phyloP scores from a whole-genome alignment of 2,113 vertebrate species.

The Ceyx cyanopectus region DNA sequence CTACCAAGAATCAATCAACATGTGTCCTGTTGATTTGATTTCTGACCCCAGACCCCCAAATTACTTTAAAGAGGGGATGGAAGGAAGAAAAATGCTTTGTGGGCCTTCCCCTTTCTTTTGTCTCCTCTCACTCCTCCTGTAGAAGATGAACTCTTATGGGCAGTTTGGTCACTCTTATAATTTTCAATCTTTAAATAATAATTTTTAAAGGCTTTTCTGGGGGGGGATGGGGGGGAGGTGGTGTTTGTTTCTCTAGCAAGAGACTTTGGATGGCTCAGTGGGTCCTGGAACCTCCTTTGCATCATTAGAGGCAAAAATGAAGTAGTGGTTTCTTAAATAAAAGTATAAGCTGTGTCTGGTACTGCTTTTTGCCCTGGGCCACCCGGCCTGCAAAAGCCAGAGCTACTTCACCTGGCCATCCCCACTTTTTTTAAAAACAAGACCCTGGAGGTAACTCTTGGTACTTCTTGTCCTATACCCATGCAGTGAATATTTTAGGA shows the following conservation, averaged over 20 bases:
- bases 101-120: not conserved
- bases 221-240: not conserved
- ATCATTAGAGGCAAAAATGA: conserved; percentile 41
- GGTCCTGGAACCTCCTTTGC: conserved; percentile 30
- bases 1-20: conserved; percentile 30
- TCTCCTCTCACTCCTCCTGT: not conserved
- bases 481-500: conserved; percentile 31
- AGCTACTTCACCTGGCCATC: not conserved
- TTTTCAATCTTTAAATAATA: not conserved
- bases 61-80: not conserved
- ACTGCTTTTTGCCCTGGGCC: conserved; percentile 19
- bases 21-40: not conserved
- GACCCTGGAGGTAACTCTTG: not conserved
- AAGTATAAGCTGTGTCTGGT: conserved; percentile 59
- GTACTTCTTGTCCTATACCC: conserved; percentile 33
- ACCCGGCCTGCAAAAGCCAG: not conserved
- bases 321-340: conserved; percentile 62
- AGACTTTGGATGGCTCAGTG: not conserved
- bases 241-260: not conserved
- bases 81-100: not conserved
- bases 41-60: not conserved
- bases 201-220: not conserved
- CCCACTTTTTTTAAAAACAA: not conserved
- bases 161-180: not conserved
- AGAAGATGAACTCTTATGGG: not conserved